Evolutionary conservation across 1,140 invertebrate species (phyloP).

Genomic region (Drosophila rufa): DNA sequence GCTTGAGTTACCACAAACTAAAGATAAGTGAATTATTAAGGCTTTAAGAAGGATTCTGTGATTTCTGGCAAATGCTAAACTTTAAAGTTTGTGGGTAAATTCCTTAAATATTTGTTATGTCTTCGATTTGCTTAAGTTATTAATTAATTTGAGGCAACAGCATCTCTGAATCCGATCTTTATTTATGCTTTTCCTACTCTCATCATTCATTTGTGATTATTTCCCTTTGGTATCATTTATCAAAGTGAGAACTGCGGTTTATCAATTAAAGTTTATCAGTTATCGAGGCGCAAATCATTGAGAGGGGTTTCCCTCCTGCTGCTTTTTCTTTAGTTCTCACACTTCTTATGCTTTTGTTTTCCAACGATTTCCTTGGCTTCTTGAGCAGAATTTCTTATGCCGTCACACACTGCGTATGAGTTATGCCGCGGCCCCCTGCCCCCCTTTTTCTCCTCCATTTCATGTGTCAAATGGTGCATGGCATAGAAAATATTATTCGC

Average conservation of each 20-base stretch:
- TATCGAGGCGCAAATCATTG: conserved; percentile 13
- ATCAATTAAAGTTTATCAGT: conserved; percentile 21
- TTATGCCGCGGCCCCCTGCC: conserved; percentile 53
- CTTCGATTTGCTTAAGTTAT: not conserved
- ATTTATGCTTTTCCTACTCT: conserved; percentile 9
- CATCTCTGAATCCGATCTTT: not conserved
- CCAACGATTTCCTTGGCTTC: conserved; percentile 6
- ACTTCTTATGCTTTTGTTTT: conserved; percentile 3
- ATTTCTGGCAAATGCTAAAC: too few relatives aligned
- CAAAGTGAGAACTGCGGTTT: conserved; percentile 10
- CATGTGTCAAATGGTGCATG: conserved; percentile 73
- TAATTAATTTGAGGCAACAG: conserved; percentile 5
- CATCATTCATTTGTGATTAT: conserved; percentile 15
- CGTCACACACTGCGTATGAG: conserved; percentile 80
- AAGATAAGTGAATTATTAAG: not conserved
- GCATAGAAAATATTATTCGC: conserved; percentile 71
- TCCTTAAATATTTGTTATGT: not conserved
- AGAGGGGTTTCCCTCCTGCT: not conserved
- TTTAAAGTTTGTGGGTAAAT: not conserved
- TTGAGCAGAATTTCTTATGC: conserved; percentile 28
- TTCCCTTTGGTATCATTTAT: conserved; percentile 6
- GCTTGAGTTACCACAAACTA: not conserved
- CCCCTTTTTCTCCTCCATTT: conserved; percentile 33
- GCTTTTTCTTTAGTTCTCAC: too few relatives aligned
- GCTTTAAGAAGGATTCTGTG: not conserved